Evolutionary conservation across 2,888 invertebrate genomes (phyloP), one percentile per base, ranked within the genome.

Genomic region (Eugnorisma glareosa): DNA sequence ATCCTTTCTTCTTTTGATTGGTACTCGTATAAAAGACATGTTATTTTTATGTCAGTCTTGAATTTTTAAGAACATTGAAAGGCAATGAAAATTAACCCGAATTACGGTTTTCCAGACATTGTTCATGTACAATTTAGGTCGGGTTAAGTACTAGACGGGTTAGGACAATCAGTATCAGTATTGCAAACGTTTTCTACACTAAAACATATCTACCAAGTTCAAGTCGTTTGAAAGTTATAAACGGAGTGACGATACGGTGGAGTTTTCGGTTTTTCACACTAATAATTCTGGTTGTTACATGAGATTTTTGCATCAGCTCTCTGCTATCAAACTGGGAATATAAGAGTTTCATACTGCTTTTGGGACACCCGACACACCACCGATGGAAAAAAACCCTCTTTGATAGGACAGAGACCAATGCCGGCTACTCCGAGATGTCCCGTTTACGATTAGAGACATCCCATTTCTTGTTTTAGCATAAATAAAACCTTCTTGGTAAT

Each of bases 1-100:
- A 31, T 48, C 10, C 3, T 45, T 45, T 68, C 13, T 31, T 48
- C 31, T 35, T 35, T 21, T 40, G 31, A 59, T 61, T 48, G 18
- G 57, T 59, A n/a, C n/a, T n/a, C n/a, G n/a, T n/a, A 35, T 61
- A 35, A 31, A 31, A 45, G 6, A 28, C 13, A 0, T 24, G 21
- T 75, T 79, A 28, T 45, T 57, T 67, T 67, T 69, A 75, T 59
- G 31, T 18, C 28, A 7, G 31, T 3, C 18, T 59, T 59, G 31
- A 59, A 59, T 59, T 59, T 59, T 59, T 59, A 31, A 18, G 8
- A 13, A 59, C 59, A 43, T 79, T 48, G 43, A 35, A 31, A 28
- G 43, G 24, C 1, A 5, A 43, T 79, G n/a, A 45, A 45, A 43
- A 6, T 24, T 13, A 67, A 77, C 31, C 8, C 8, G 18, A 31